A percentile compares a stretch with the other conserved stretches of the same genome.
phyloP scores from a whole-genome alignment of 1,140 invertebrate genomes.

The Acromyrmex charruanus region DNA sequence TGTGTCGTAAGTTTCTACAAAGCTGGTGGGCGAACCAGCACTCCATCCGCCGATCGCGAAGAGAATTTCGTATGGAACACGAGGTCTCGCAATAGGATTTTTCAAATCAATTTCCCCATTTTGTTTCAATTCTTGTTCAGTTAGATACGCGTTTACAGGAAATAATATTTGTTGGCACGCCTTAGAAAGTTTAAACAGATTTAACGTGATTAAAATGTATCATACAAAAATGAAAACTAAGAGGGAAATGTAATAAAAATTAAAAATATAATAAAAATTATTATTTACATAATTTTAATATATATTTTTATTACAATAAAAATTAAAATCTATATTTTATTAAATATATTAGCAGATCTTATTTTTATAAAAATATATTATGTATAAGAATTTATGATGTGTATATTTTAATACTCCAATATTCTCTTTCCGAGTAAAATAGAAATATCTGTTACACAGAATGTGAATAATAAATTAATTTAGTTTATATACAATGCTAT shows the following conservation, averaged over 20 bases:
- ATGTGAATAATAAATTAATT: not conserved
- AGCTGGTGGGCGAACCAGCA: slow-evolving; percentile 92
- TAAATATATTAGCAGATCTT: not conserved
- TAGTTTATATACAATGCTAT: not conserved
- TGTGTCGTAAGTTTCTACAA: slow-evolving; percentile 93
- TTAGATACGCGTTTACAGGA: slow-evolving; percentile 88
- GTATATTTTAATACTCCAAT: not conserved
- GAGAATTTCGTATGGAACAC: slow-evolving; percentile 90
- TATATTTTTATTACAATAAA: slow-evolving; percentile 11
- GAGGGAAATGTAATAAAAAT: not conserved
- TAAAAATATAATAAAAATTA: slow-evolving; percentile 9
- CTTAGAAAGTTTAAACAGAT: slow-evolving; percentile 78
- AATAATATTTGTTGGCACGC: slow-evolving; percentile 89
- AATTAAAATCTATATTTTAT: not conserved
- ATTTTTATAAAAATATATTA: slow-evolving; percentile 12
- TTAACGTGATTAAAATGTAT: slow-evolving; percentile 2
- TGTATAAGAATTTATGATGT: not conserved
- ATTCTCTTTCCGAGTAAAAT: not conserved
- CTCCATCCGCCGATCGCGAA: slow-evolving; percentile 94
- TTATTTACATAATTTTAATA: not conserved
- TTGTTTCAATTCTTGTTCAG: slow-evolving; percentile 88
- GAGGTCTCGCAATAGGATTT: slow-evolving; percentile 88
- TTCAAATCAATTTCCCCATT: slow-evolving; percentile 87
- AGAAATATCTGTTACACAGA: not conserved
- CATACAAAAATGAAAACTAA: not conserved